phyloP scores from a whole-genome alignment of 2,797 vertebrate species.

The Xenopus petersii region DNA sequence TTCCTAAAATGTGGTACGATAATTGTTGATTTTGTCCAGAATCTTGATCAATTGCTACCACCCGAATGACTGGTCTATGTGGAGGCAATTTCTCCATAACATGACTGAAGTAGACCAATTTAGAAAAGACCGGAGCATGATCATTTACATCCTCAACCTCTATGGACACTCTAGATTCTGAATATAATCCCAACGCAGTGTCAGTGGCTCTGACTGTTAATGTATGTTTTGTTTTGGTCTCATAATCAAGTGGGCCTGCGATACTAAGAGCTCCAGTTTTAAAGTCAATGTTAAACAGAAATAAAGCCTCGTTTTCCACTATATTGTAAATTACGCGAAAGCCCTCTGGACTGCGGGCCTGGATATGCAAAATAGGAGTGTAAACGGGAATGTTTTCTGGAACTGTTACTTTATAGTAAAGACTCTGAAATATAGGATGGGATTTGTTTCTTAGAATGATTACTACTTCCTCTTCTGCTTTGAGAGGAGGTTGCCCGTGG shows the following conservation, averaged over 20 bases:
- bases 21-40: slow-evolving; percentile 82
- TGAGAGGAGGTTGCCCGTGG: slow-evolving; percentile 74
- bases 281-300: slow-evolving; percentile 85
- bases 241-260: slow-evolving; percentile 83
- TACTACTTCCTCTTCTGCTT: slow-evolving; percentile 72
- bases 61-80: slow-evolving; percentile 75
- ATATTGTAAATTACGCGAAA: slow-evolving; percentile 94
- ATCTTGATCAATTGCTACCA: slow-evolving; percentile 82
- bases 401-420: slow-evolving; percentile 84
- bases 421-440: slow-evolving; percentile 89
- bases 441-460: slow-evolving; percentile 88
- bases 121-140: slow-evolving; percentile 81
- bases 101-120: slow-evolving; percentile 65
- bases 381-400: slow-evolving; percentile 87
- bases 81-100: slow-evolving; percentile 79
- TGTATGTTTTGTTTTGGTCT: slow-evolving; percentile 74
- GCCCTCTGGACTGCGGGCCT: slow-evolving; percentile 91
- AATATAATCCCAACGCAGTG: slow-evolving; percentile 84
- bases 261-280: slow-evolving; percentile 91
- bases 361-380: slow-evolving; percentile 89
- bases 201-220: slow-evolving; percentile 89
- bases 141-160: slow-evolving; percentile 92
- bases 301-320: slow-evolving; percentile 79
- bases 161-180: slow-evolving; percentile 86
- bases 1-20: slow-evolving; percentile 78